phyloP scores from a whole-genome alignment of 2,113 vertebrate species.

The Pollachius pollachius region DNA sequence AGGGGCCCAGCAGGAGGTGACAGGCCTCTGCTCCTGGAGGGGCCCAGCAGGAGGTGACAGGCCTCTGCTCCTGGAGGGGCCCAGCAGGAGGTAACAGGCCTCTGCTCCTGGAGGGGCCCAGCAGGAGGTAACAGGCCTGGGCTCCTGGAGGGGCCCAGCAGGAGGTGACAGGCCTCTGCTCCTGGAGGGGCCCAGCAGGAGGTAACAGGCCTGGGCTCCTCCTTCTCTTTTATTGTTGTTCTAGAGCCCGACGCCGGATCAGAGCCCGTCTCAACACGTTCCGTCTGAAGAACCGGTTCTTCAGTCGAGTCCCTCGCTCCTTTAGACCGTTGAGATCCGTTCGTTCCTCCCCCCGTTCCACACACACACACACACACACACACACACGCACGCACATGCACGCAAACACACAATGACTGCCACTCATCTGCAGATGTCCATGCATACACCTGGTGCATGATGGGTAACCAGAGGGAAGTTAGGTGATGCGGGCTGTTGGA shows the following conservation, averaged over 20 bases:
- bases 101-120: too few relatives aligned
- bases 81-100: constrained; percentile 1
- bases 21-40: too few relatives aligned
- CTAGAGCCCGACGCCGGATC: constrained; percentile 26
- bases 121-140: too few relatives aligned
- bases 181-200: background rate
- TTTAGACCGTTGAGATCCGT: constrained; percentile 4
- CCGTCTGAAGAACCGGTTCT: constrained; percentile 65
- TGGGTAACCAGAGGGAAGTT: constrained; percentile 57
- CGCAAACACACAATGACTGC: constrained; percentile 15
- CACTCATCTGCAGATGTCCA: constrained; percentile 54
- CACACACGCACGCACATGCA: too few relatives aligned
- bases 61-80: background rate
- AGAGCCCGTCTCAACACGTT: constrained; percentile 60
- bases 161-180: background rate
- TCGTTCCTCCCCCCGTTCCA: constrained; percentile 30
- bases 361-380: too few relatives aligned
- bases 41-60: background rate
- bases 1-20: too few relatives aligned
- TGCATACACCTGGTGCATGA: constrained; percentile 59
- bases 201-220: background rate
- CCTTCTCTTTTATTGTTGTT: background rate
- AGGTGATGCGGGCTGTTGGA: constrained; percentile 50
- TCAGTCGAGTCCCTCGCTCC: constrained; percentile 23
- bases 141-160: background rate